Evolutionary conservation across 2,113 vertebrate species (phyloP), one percentile per base, ranked within the genome.

Genomic region (Australoheros scitulus): DNA sequence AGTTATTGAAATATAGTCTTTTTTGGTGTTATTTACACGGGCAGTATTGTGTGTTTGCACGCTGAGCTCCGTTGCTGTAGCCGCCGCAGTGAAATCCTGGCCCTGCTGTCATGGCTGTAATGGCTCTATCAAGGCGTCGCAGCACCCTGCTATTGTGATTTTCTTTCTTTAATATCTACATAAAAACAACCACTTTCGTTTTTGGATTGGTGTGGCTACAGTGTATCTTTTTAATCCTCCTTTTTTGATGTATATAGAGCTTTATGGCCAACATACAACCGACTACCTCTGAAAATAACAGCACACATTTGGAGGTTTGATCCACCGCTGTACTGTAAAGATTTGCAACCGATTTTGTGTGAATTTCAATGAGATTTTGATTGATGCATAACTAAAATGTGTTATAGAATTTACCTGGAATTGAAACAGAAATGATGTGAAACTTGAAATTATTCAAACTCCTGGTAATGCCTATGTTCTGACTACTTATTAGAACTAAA

Each of bases 101-200:
- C 86, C 87, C 87, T 91, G 94, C 91, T 90, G 87, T 91, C 93
- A 91, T 91, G 94, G 94, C 92, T 90, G 88, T 76, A 83, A 83
- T 83, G 89, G 91, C 85, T 90, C 78, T 84, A 80, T 86, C 84
- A 79, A 92, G 88, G 89, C 92, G 91, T 86, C 86, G 91, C 91
- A 89, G 85, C 86, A 68, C 60, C 65, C 61, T 64, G 81, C 86
- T 88, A 59, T 79, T 90, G 79, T 77, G 80, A 3, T 81, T 84
- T 76, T 84, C 17, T 68, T 68, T 68, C 41, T 68, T 43, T 47
- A 68, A 32, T 22, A 36, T 24, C 20, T 29, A 34, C 10, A 26
- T 81, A 65, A 79, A 86, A 88, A 79, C 60, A 83, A 14, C 11
- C 52, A 81, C 61, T 88, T 81, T 85, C 32, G 32, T 82, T 74